A percentile compares a stretch with the other conserved stretches of the same genome.
Evolutionary conservation across 1,140 invertebrate genomes (phyloP).

Genomic region (Megalonaias nervosa): DNA sequence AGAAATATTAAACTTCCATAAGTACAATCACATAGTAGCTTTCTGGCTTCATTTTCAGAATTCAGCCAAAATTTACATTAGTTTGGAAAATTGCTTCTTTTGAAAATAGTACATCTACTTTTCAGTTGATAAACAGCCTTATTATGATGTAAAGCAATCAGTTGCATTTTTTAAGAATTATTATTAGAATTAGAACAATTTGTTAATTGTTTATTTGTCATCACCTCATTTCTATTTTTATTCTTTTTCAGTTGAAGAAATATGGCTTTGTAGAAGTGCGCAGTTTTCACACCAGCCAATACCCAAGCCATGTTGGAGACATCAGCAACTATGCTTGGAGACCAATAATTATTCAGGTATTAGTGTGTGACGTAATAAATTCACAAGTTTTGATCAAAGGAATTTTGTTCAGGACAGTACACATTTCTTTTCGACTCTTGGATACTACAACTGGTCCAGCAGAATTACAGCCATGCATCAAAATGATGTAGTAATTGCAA

Average conservation of each 20-base stretch:
- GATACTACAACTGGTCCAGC: too few species aligned
- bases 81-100: background rate
- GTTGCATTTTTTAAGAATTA: background rate
- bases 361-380: background rate
- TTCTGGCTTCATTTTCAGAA: background rate
- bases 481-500: too few species aligned
- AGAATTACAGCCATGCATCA: too few species aligned
- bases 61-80: background rate
- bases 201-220: background rate
- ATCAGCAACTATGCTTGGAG: constrained; percentile 51
- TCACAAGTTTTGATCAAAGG: too few species aligned
- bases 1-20: background rate
- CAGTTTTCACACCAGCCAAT: constrained; percentile 41
- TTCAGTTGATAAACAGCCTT: background rate
- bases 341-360: constrained; percentile 61
- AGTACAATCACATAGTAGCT: too few species aligned
- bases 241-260: constrained; percentile 48
- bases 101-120: background rate
- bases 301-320: constrained; percentile 51
- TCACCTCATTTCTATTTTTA: background rate
- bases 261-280: constrained; percentile 57
- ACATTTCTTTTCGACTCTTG: too few species aligned
- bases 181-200: background rate
- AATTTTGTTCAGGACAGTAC: too few species aligned
- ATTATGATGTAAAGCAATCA: background rate